Evolutionary conservation across 1,140 invertebrate genomes (phyloP), one percentile per base, ranked within the genome.

Genomic region (Whitmania pigra): DNA sequence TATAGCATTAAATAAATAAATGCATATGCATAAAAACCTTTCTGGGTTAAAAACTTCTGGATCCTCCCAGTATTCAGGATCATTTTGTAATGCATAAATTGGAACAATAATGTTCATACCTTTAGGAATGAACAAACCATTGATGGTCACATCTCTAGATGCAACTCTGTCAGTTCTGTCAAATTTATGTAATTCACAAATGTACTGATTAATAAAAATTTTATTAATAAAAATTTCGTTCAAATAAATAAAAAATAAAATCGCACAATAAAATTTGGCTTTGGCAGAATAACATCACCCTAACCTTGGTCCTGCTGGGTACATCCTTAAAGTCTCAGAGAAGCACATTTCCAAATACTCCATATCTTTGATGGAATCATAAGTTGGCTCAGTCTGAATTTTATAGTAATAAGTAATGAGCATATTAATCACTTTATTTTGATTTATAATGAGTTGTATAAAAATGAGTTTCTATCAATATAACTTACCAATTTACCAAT

Each of bases 71-170:
- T 80, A 77, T 17, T 79, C 77, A 9, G 78, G 78, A 74, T 84
- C 81, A 40, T 73, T 74, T 69, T 88, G 86, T 25, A 88, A 78
- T 0, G 83, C 83, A 74, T 83, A 85, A 0, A 82, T 78, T 18
- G 86, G 83, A 31, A 87, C 78, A 54, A 79, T 77, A 4, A 88
- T 55, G 4, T 78, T 74, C 71, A 77, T 77, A 0, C 76, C 77
- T 70, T 76, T 74, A 20, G 68, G 72, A 36, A 78, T 75, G 7
- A 71, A 69, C 2, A 77, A 63, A 1, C 75, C 76, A 66, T 76
- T 75, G 6, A 78, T 75, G 68, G 63, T 74, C 29, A 73, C 66
- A 22, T 73, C 72, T 25, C 25, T 27, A 18, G 43, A 60, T 36
- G 71, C 57, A 20, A 63, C 55, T 18, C 70, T 36, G 25, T 57